Base-by-base conservation (phyloP, 2,113 vertebrate species). In the Platycercus adscitus region DNA sequence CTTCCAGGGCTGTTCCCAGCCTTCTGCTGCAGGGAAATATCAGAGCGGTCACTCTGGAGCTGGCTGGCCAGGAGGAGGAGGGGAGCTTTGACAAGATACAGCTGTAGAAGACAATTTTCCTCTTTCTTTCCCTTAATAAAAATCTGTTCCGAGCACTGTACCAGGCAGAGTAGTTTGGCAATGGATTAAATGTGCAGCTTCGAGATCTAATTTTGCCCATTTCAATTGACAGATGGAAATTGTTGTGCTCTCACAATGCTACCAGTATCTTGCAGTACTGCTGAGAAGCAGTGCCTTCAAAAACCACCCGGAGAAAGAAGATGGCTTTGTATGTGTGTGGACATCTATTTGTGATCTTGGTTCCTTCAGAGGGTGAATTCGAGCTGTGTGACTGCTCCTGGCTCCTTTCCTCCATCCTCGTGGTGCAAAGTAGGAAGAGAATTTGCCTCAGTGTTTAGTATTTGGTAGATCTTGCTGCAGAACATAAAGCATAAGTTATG, bases 221-320 rank as follows among this genome's bases (percentile, higher is more conserved):
- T 93, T 46, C 71, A 49, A 15, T 4, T 87, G 96, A 96, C 96
- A 96, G 97, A 96, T 95, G 96, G 96, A 81, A 93, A 83, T 88
- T 47, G 87, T 78, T 78, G 86, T 16, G 61, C 58, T 52, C 85
- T 79, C 91, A 60, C 89, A 68, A 77, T 95, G 94, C 69, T 43
- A 49, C 63, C 28, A 70, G 69, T 65, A 25, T 88, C 69, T 52
- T 9, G 13, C 39, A 1, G 0, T 63, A 70, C n/a, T 35, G 49
- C 85, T 92, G 60, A 1, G 82, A 41, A 79, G 72, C 55, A 21
- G 49, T 13, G 66, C 35, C 28, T 61, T 52, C 23, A 6, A 50
- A 39, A 86, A 49, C 65, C 63, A 49, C 9, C 80, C 31, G 0
- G 56, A 73, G 63, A 63, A 69, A 83, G 10, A 19, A 70, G 85